These are phyloP conservation scores for Tiliacea aurago DNA, from an alignment of 2,888 invertebrate species.

Conservation along the genomic window DNA sequence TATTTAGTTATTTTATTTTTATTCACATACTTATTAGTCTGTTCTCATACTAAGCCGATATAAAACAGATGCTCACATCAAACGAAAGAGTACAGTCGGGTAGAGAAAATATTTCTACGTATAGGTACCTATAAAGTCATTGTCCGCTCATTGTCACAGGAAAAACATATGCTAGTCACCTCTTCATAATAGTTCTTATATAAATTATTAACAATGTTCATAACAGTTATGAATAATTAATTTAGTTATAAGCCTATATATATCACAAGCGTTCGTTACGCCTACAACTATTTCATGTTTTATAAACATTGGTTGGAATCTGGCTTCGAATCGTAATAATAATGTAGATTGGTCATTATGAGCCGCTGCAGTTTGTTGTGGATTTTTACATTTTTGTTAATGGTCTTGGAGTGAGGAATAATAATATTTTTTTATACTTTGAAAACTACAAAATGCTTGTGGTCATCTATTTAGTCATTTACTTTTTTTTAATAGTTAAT, in stretches of 20 bases:
- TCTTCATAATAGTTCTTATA: conserved; percentile 7
- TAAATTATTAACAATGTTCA: conserved; percentile 11
- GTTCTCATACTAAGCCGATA: background rate
- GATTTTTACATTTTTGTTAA: conserved; percentile 11
- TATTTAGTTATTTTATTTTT: too few relatives aligned
- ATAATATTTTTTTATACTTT: background rate
- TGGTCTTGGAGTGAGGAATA: background rate
- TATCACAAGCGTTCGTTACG: conserved; percentile 3
- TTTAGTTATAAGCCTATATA: conserved; percentile 27
- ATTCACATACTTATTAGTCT: background rate
- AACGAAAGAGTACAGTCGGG: background rate
- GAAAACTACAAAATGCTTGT: background rate
- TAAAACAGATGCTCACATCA: background rate
- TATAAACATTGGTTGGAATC: conserved; percentile 57
- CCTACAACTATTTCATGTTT: conserved; percentile 61
- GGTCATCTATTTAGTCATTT: background rate
- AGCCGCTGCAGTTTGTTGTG: conserved; percentile 3
- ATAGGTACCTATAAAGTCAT: background rate
- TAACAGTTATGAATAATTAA: conserved; percentile 20
- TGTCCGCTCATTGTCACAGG: background rate
- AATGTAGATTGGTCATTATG: conserved; percentile 28
- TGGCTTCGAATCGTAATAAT: conserved; percentile 28
- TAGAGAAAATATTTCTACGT: background rate
- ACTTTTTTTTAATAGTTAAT: too few relatives aligned
- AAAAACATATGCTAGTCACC: conserved; percentile 18